Percentiles rank a stretch among this genome's conserved stretches.
Conservation (phyloP, 2,113 vertebrate genomes). For the Pterocles gutturalis region DNA sequence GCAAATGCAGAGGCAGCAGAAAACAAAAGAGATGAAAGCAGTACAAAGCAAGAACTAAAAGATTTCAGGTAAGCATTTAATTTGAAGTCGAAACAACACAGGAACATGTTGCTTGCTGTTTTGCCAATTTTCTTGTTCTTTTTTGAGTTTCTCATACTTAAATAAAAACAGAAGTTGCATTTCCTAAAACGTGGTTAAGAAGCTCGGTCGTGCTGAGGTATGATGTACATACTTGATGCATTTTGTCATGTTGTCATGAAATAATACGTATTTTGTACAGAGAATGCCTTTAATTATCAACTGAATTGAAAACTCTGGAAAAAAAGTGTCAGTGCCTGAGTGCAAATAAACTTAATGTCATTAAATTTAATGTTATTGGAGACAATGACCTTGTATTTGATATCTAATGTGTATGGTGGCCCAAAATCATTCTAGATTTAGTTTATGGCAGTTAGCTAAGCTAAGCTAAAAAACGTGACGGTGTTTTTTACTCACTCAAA, state of each 20-base stretch:
- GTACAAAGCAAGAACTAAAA: slow-evolving; percentile 83
- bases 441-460: background rate
- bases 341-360: background rate
- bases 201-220: slow-evolving; percentile 15
- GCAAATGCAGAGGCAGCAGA: slow-evolving; percentile 79
- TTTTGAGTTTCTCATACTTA: background rate
- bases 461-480: background rate
- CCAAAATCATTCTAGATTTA: background rate
- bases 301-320: slow-evolving; percentile 34
- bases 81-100: slow-evolving; percentile 43
- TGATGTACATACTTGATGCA: slow-evolving; percentile 52
- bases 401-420: background rate
- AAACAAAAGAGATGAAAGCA: slow-evolving; percentile 81
- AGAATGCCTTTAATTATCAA: slow-evolving; percentile 47
- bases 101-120: background rate
- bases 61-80: slow-evolving; percentile 79
- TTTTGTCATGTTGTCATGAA: slow-evolving; percentile 52
- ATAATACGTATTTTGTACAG: slow-evolving; percentile 30
- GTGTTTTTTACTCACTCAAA: background rate
- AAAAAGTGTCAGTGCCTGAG: background rate
- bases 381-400: slow-evolving; percentile 7
- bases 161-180: background rate
- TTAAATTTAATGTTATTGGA: background rate
- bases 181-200: background rate
- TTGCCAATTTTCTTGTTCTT: background rate